phyloP scores from a whole-genome alignment of 2,113 vertebrate genomes.

The Trinectes maculatus region DNA sequence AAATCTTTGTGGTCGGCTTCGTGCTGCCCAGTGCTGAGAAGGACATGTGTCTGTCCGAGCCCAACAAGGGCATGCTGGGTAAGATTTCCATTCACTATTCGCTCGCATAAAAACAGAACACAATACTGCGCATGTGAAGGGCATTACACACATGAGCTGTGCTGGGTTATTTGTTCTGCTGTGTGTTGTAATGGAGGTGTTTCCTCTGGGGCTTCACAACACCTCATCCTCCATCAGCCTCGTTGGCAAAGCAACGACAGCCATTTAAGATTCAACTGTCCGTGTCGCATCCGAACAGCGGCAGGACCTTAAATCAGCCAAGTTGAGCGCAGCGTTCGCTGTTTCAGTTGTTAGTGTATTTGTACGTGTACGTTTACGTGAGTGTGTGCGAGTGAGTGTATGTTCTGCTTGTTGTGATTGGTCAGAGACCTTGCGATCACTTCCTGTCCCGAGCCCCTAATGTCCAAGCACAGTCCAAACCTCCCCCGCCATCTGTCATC shows the following conservation, averaged over 20 bases:
- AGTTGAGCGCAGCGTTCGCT: conserved; percentile 8
- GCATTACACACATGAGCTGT: neutral
- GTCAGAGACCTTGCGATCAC: too few relatives aligned
- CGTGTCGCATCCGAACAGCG: conserved; percentile 23
- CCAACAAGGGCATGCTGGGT: conserved; percentile 99
- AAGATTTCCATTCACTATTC: conserved; percentile 54
- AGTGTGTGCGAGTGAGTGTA: too few relatives aligned
- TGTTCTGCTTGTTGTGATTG: conserved; percentile 15
- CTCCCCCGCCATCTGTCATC: conserved; percentile 63
- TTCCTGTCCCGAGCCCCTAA: too few relatives aligned
- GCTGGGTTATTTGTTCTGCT: neutral
- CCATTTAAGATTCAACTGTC: conserved; percentile 52
- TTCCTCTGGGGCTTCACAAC: neutral
- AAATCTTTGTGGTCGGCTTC: conserved; percentile 97
- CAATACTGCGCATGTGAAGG: too few relatives aligned
- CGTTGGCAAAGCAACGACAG: conserved; percentile 18
- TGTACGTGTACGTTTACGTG: too few relatives aligned
- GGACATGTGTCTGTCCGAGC: conserved; percentile 98
- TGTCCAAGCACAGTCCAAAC: conserved; percentile 50
- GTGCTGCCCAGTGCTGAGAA: conserved; percentile 96
- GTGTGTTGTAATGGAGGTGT: neutral
- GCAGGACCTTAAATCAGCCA: conserved; percentile 27
- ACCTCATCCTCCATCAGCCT: conserved; percentile 18
- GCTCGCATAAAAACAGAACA: neutral
- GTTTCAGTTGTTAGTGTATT: too few relatives aligned